Evolutionary conservation across 1,140 invertebrate species (phyloP).

Genomic region (Orius insidiosus): DNA sequence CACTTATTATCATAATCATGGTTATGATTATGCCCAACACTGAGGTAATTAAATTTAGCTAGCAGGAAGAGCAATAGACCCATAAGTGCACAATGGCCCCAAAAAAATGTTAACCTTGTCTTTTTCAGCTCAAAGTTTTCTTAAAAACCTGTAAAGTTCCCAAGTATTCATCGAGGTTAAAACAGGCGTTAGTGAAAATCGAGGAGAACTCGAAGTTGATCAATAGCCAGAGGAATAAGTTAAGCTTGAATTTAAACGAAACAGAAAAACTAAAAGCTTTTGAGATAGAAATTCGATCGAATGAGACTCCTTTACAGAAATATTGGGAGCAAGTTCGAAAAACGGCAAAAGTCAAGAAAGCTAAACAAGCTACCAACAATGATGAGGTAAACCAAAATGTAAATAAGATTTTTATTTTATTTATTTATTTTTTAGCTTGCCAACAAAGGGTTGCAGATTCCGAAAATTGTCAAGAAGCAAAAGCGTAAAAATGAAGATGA

Average conservation of each 20-base stretch:
- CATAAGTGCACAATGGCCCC: too few species aligned
- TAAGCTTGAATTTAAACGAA: constrained; percentile 51
- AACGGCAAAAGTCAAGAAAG: constrained; percentile 26
- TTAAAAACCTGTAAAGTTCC: constrained; percentile 60
- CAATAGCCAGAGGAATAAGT: constrained; percentile 49
- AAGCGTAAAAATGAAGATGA: constrained; percentile 9
- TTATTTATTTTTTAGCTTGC: constrained; percentile 12
- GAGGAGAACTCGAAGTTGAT: constrained; percentile 53
- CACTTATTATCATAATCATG: too few species aligned
- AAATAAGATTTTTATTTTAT: background rate
- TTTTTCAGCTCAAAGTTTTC: constrained; percentile 53
- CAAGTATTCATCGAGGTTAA: constrained; percentile 64
- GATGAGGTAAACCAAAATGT: constrained; percentile 16
- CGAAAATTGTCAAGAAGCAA: constrained; percentile 12
- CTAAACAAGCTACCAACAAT: constrained; percentile 21
- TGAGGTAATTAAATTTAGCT: too few species aligned
- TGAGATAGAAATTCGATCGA: constrained; percentile 51
- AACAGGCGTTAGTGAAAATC: constrained; percentile 51
- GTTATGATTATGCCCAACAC: too few species aligned
- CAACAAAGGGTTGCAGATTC: constrained; percentile 14
- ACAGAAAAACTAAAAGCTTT: constrained; percentile 50
- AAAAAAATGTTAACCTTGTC: constrained; percentile 14
- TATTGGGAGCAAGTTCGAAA: constrained; percentile 30
- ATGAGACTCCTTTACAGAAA: constrained; percentile 30
- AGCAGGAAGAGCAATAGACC: too few species aligned